Base-by-base conservation (phyloP, 2,797 vertebrate species). In the Anableps anableps region DNA sequence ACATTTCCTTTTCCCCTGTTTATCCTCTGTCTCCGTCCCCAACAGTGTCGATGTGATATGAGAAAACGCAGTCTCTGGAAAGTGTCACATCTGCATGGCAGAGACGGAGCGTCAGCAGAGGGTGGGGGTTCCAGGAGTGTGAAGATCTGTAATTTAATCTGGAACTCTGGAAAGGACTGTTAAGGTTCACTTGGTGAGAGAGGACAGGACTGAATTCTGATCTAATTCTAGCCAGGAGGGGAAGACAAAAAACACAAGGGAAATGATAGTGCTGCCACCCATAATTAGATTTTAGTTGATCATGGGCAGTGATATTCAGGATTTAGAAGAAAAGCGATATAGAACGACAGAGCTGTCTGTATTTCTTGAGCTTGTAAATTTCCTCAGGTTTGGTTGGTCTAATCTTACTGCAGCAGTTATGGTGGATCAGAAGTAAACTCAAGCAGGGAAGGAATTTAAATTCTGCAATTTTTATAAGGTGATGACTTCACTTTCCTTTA, bases 141-240 rank as follows among this genome's bases (percentile, higher is more conserved):
- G 92, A 88, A 88, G 86, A 92, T 93, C 79, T 92, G 91, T 94
- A 92, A 95, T 94, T 95, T 93, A 95, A 95, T 94, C 89, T 92
- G 86, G 90, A 86, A 79, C 88, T 93, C 90, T 68, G 84, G 89
- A 93, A 92, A 91, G 88, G 60, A 80, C 86, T 80, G 84, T 86
- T 87, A 84, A 86, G 88, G 86, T 86, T 91, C 89, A 93, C 91
- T 92, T 90, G 72, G 73, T 31, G 77, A 86, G 85, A 91, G 83
- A 91, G 80, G 83, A 86, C 75, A 75, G 48, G 83, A 74, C 79
- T 75, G 77, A 91, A 91, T 91, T 92, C 51, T 89, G 90, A 91
- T 93, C 88, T 92, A 88, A 94, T 92, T 92, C 47, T 80, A 82
- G 80, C 55, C 60, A 84, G 76, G 58, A 55, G 58, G 53, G 72